Percentiles rank a stretch among this genome's conserved stretches.
Conservation (phyloP, 2,888 invertebrate species). For the Liopterus haemorrhoidalis region DNA sequence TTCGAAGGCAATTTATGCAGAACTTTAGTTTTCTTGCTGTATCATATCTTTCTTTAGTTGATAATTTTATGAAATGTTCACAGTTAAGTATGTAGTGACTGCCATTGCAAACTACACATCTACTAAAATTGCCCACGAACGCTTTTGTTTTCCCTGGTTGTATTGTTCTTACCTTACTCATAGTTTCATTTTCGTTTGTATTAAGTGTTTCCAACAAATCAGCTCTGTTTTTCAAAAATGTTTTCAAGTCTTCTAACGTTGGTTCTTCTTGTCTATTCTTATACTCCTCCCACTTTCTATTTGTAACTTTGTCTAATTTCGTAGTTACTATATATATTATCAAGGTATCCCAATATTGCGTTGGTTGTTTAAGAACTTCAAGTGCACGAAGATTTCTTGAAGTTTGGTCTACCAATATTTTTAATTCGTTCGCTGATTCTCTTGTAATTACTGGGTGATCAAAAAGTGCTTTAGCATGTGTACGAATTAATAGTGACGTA, state of each 20-base stretch:
- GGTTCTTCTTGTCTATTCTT: slow-evolving; percentile 8
- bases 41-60: background rate
- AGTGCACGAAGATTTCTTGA: slow-evolving; percentile 26
- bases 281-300: slow-evolving; percentile 17
- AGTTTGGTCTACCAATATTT: slow-evolving; percentile 24
- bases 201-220: too few relatives aligned
- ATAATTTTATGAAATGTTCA: slow-evolving; percentile 6
- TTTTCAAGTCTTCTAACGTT: slow-evolving; percentile 15
- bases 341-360: slow-evolving; percentile 25
- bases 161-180: too few relatives aligned
- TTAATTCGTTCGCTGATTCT: slow-evolving; percentile 22
- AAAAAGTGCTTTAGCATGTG: slow-evolving; percentile 27
- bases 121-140: too few relatives aligned
- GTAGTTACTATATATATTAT: slow-evolving; percentile 22
- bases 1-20: slow-evolving; percentile 9
- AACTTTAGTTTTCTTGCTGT: background rate
- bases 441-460: slow-evolving; percentile 16
- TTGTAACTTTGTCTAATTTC: slow-evolving; percentile 20
- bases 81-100: slow-evolving; percentile 8
- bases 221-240: too few relatives aligned
- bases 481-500: slow-evolving; percentile 24
- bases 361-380: slow-evolving; percentile 21
- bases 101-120: background rate
- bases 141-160: too few relatives aligned
- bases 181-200: too few relatives aligned